Base-by-base conservation (phyloP, 2,797 vertebrate genomes). In the Microctenopoma lineatum region DNA sequence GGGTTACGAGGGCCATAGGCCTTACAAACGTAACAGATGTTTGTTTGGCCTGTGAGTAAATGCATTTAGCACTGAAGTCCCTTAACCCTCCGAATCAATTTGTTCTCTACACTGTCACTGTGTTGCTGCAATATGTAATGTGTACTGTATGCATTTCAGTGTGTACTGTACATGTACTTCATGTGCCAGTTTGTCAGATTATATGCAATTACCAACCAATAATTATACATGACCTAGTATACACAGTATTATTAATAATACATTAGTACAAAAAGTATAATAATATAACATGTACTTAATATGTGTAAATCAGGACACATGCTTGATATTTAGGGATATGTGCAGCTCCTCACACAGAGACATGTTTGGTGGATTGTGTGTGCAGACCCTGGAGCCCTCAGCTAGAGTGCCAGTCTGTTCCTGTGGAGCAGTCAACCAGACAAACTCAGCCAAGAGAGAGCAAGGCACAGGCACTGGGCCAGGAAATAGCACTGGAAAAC, bases 351-450 rank as follows among this genome's bases (percentile, higher is more conserved):
- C 87, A 86, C 83, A 90, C 84, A 77, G 80, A 88, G 90, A 88
- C 90, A 75, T 90, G 88, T 91, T 90, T 87, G 86, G 91, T 89
- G 87, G 87, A 77, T 89, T 87, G 83, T 89, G 81, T 88, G 87
- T 85, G 85, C 82, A 87, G 89, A 89, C 90, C 89, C 88, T 68
- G 80, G 89, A 86, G 89, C 89, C 88, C 92, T 90, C 92, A 90
- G 91, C 87, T 85, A 91, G 92, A 92, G 92, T 91, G 91, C 90
- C 92, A 94, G 92, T 92, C 93, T 93, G 92, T 93, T 93, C 92
- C 93, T 90, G 93, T 87, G 89, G 93, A 87, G 92, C 91, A 90
- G 89, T 91, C 84, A 91, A 90, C 88, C 90, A 92, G 86, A 83
- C 84, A 75, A 87, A 88, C 88, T 79, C 89, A 89, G 92, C 92